Evolutionary conservation across 2,888 invertebrate genomes (phyloP), one percentile per base, ranked within the genome.

Genomic region (Yponomeuta cagnagella): DNA sequence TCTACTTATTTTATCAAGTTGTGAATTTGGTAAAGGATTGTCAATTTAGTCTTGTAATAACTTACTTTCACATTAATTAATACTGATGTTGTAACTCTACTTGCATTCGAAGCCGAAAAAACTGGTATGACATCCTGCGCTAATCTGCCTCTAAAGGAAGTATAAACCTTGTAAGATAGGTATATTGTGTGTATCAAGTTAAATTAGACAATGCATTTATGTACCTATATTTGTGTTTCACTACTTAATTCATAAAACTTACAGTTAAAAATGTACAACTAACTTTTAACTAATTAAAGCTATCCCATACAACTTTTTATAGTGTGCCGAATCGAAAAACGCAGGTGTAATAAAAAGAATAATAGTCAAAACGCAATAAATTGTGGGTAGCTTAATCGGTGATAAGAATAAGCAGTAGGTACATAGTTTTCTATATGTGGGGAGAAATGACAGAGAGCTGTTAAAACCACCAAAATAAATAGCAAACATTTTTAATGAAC

Each of bases 271-370:
- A 79, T 83, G 84, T 81, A 87, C 80, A 83, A 73, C 78, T 85
- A 82, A 84, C 74, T 75, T 81, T 85, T 76, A 77, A 82, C 90
- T 92, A 91, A 86, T 92, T 92, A 92, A 92, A 92, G 91, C 92
- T 92, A 90, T 91, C 90, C 91, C 92, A 90, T 90, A 89, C 86
- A 89, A 90, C 86, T 86, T 89, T 78, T 87, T 80, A 82, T 82
- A 82, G 87, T 80, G 89, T 90, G 90, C 88, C 85, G 79, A 81
- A 78, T 83, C 83, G 77, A 80, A 75, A 81, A 83, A 87, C 86
- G 86, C 86, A 77, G 80, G 79, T 81, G 77, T 78, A 73, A 83
- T 78, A 73, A 83, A 23, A 12, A 58, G 15, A 58, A 58, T 12
- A 58, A 58, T 8, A 52, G 10, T 8, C 2, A 12, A 3, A 58